These are phyloP conservation scores for Neocrepidodera transversa DNA, from an alignment of 2,888 invertebrate genomes.

Conservation along the genomic window DNA sequence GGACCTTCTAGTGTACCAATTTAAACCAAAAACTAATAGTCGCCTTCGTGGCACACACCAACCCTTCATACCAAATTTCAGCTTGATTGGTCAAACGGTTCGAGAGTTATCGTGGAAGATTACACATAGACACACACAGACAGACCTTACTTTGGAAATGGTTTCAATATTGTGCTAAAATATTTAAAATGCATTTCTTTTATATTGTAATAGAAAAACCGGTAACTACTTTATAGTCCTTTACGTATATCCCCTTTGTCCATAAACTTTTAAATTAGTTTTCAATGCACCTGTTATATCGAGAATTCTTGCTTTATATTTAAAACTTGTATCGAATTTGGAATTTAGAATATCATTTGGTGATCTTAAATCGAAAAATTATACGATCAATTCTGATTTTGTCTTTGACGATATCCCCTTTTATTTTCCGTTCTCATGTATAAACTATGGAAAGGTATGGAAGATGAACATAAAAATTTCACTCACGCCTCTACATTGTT, in stretches of 20 bases:
- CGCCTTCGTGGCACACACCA: no score
- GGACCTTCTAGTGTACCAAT: no score
- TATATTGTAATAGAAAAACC: neutral
- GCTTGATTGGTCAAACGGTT: no score
- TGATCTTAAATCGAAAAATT: conserved; percentile 8
- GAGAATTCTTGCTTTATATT: conserved; percentile 2
- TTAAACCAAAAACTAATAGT: no score
- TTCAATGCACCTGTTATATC: conserved; percentile 9
- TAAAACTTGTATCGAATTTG: conserved; percentile 15
- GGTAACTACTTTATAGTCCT: neutral
- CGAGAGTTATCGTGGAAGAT: no score
- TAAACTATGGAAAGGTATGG: conserved; percentile 1
- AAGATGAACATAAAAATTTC: conserved; percentile 14
- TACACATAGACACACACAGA: no score
- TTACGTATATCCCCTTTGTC: neutral
- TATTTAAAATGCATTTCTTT: no score
- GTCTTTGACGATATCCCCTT: conserved; percentile 1
- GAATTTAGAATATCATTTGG: conserved; percentile 1
- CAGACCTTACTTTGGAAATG: no score
- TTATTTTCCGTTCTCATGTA: neutral
- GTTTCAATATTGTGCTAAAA: no score
- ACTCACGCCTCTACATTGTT: conserved; percentile 8
- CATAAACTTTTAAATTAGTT: conserved; percentile 11
- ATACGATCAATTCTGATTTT: conserved; percentile 15
- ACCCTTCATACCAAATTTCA: no score